Conservation (phyloP, 2,888 invertebrate genomes). For the Chrysodeixis includens region DNA sequence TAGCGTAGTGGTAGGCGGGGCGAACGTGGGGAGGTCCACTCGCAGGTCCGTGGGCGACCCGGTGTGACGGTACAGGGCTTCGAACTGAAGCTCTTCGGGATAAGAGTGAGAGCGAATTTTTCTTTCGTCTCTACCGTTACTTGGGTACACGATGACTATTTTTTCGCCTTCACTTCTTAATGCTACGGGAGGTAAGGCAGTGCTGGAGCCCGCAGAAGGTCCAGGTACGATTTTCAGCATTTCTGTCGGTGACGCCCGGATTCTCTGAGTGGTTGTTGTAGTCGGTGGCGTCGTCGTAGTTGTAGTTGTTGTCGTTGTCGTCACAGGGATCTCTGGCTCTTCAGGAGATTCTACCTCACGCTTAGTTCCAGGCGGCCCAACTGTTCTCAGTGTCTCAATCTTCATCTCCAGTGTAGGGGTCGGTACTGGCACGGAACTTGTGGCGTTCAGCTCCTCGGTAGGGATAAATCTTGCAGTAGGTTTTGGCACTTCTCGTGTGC, state of each 20-base stretch:
- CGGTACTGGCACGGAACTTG: slow-evolving; percentile 79
- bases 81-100: slow-evolving; percentile 86
- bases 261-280: slow-evolving; percentile 71
- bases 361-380: slow-evolving; percentile 84
- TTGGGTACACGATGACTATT: slow-evolving; percentile 87
- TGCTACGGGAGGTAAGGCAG: slow-evolving; percentile 83
- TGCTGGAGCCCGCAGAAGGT: slow-evolving; percentile 77
- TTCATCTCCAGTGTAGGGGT: slow-evolving; percentile 87
- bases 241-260: slow-evolving; percentile 78
- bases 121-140: slow-evolving; percentile 84
- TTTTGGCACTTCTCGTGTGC: slow-evolving; percentile 81
- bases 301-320: slow-evolving; percentile 71
- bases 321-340: slow-evolving; percentile 77
- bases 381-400: slow-evolving; percentile 80
- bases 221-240: slow-evolving; percentile 79
- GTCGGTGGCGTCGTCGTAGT: slow-evolving; percentile 65
- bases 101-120: slow-evolving; percentile 86
- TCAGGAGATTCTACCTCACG: slow-evolving; percentile 81
- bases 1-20: slow-evolving; percentile 78
- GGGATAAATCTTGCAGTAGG: slow-evolving; percentile 91
- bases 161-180: slow-evolving; percentile 82
- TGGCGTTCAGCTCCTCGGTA: slow-evolving; percentile 80
- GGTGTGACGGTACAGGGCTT: slow-evolving; percentile 84
- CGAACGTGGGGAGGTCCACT: slow-evolving; percentile 90
- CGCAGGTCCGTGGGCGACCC: slow-evolving; percentile 78